A percentile compares a stretch with the other conserved stretches of the same genome.
phyloP scores from a whole-genome alignment of 2,888 invertebrate species.

The Podabrus alpinus region DNA sequence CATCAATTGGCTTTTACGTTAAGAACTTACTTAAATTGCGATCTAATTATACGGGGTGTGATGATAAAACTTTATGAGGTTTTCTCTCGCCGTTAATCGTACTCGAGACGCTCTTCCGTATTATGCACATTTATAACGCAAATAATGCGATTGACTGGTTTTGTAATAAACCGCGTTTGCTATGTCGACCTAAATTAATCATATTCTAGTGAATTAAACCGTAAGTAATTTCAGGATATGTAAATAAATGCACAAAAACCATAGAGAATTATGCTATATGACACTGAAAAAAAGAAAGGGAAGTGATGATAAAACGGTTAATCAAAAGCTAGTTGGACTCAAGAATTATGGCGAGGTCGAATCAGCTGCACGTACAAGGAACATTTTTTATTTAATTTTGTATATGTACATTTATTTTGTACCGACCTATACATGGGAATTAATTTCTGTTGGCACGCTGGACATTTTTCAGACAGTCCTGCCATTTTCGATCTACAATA shows the following conservation, averaged over 20 bases:
- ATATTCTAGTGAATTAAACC: not conserved
- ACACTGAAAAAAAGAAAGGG: not conserved
- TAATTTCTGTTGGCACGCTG: too few species aligned
- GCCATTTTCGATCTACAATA: too few species aligned
- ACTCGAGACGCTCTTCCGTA: not conserved
- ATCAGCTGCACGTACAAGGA: too few species aligned
- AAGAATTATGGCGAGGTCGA: not conserved
- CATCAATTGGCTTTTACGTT: too few species aligned
- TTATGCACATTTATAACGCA: not conserved
- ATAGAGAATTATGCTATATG: not conserved
- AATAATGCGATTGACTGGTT: not conserved
- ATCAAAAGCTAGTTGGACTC: not conserved
- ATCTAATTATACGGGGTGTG: not conserved
- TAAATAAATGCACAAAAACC: not conserved
- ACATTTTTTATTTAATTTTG: too few species aligned
- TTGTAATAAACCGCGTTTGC: not conserved
- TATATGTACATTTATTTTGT: too few species aligned
- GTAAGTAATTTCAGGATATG: not conserved
- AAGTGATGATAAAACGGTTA: too few species aligned
- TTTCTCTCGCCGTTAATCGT: not conserved
- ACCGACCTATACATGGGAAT: too few species aligned
- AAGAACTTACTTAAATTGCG: too few species aligned
- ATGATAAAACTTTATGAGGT: not conserved
- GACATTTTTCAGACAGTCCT: too few species aligned
- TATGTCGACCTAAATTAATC: not conserved